Evolutionary conservation across 1,140 invertebrate genomes (phyloP).

Genomic region (Sycophila sp.): DNA sequence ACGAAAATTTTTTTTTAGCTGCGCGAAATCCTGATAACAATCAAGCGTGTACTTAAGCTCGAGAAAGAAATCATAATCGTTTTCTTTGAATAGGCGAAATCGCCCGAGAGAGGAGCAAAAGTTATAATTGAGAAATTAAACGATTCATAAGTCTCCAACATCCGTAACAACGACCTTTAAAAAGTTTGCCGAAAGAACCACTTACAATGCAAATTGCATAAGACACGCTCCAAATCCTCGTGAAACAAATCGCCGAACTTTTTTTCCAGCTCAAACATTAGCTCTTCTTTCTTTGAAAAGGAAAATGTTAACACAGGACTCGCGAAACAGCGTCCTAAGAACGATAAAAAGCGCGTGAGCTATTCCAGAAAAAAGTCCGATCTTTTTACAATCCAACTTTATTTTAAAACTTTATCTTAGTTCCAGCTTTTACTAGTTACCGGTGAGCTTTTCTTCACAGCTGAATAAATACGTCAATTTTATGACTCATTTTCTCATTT

Average conservation of each 20-base stretch:
- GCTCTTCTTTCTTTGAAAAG: neutral
- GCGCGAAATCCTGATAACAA: no score
- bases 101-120: neutral
- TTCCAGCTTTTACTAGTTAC: no score
- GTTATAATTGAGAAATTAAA: slow-evolving; percentile 1
- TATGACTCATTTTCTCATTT: no score
- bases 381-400: neutral
- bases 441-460: no score
- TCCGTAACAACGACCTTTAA: neutral
- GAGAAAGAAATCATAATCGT: no score
- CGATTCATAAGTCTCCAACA: neutral
- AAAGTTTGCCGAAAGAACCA: neutral
- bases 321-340: neutral
- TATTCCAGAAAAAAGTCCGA: no score
- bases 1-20: no score
- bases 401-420: neutral
- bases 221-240: neutral
- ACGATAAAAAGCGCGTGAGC: neutral
- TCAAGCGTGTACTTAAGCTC: no score
- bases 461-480: no score
- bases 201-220: neutral
- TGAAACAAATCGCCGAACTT: slow-evolving; percentile 1
- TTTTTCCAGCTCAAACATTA: slow-evolving; percentile 6
- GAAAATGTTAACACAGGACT: neutral
- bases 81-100: no score